These are phyloP conservation scores for Hypanus sabinus DNA, from an alignment of 2,113 vertebrate genomes.

Conservation along the genomic window DNA sequence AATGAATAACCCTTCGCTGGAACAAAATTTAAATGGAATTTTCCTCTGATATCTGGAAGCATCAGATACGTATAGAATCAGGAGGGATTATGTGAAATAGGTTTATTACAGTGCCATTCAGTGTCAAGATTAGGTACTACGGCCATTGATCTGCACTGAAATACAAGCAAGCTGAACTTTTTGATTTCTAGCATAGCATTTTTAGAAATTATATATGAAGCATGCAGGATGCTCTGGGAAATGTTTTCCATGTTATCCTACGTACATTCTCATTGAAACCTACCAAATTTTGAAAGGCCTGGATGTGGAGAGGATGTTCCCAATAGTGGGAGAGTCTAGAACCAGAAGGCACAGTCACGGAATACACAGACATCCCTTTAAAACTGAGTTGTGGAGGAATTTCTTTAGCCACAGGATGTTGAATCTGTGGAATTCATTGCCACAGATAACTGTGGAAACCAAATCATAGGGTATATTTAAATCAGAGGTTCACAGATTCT, in stretches of 20 bases:
- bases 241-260: background rate
- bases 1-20: background rate
- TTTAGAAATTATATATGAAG: background rate
- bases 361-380: too few relatives aligned
- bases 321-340: too few relatives aligned
- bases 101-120: conserved; percentile 10
- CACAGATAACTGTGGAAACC: too few relatives aligned
- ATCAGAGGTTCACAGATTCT: too few relatives aligned
- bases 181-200: background rate
- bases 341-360: too few relatives aligned
- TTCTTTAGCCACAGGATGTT: too few relatives aligned
- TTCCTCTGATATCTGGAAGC: background rate
- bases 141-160: background rate
- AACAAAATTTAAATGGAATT: background rate
- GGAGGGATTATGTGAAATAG: background rate
- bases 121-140: conserved; percentile 25
- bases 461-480: too few relatives aligned
- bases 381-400: too few relatives aligned
- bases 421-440: too few relatives aligned
- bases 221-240: background rate
- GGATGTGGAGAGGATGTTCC: too few relatives aligned
- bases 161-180: background rate
- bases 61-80: background rate
- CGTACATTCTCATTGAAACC: background rate
- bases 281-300: too few relatives aligned